Evolutionary conservation across 2,797 vertebrate genomes (phyloP).

Genomic region (Lophotriccus pileatus): DNA sequence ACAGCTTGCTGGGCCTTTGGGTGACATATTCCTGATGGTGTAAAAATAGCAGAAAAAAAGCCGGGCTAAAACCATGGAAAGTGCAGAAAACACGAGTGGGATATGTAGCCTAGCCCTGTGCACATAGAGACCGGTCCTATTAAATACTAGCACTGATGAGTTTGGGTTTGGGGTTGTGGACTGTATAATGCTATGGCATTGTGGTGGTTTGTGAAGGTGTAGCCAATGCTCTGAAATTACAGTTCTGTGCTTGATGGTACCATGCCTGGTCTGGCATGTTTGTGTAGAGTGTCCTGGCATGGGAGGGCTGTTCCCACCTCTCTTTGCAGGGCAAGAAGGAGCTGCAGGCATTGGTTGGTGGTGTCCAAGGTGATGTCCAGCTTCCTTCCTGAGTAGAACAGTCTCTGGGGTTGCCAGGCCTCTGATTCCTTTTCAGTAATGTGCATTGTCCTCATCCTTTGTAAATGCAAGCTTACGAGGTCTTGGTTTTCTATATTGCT

Average conservation of each 20-base stretch:
- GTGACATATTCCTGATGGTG: background rate
- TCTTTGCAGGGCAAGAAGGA: accelerated
- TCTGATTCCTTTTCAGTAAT: background rate
- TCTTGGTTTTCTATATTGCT: background rate
- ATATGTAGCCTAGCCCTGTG: background rate
- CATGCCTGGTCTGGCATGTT: accelerated
- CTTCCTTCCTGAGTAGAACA: background rate
- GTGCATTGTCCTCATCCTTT: background rate
- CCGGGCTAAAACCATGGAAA: background rate
- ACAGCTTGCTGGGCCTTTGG: background rate
- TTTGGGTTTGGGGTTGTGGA: background rate
- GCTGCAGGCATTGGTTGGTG: background rate
- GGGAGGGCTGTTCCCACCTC: background rate
- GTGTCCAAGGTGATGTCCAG: background rate
- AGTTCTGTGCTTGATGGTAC: background rate
- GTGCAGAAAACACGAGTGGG: background rate
- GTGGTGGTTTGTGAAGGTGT: background rate
- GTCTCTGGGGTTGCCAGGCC: background rate
- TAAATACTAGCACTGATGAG: background rate
- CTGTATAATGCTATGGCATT: accelerated
- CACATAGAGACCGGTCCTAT: background rate
- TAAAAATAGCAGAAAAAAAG: background rate
- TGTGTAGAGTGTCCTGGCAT: background rate
- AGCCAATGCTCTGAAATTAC: background rate
- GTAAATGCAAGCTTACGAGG: background rate